These are phyloP conservation scores for Lasaia peninsularis DNA, from an alignment of 1,140 invertebrate species.

Conservation along the genomic window DNA sequence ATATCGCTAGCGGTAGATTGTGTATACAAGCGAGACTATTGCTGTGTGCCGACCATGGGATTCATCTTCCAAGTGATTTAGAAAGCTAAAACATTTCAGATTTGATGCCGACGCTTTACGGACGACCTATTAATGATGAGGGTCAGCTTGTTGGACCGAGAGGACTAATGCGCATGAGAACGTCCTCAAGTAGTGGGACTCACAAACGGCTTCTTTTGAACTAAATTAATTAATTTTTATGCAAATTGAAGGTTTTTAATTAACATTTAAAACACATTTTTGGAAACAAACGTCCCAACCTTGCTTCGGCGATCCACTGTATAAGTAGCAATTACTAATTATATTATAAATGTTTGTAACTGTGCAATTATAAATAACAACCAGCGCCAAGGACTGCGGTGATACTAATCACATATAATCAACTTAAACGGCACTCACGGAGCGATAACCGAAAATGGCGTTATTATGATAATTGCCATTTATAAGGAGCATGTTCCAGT, in stretches of 20 bases:
- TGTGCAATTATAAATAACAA: neutral
- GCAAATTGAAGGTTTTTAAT: neutral
- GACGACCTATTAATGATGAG: too few species aligned
- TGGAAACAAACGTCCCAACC: neutral
- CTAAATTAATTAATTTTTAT: neutral
- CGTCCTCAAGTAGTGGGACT: neutral
- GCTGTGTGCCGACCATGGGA: too few species aligned
- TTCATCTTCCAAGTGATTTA: too few species aligned
- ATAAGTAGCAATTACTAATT: constrained; percentile 8
- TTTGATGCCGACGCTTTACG: too few species aligned
- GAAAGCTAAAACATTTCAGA: too few species aligned
- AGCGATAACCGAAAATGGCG: constrained; percentile 4
- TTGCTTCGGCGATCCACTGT: neutral
- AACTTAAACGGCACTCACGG: neutral
- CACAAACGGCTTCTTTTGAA: neutral
- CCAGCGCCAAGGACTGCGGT: neutral
- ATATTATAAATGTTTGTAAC: constrained; percentile 2
- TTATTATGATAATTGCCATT: neutral
- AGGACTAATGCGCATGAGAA: neutral
- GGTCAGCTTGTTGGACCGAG: too few species aligned
- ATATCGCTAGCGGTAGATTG: too few species aligned
- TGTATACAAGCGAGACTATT: too few species aligned
- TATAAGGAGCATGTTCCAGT: constrained; percentile 4
- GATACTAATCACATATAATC: neutral
- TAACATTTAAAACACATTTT: neutral